Evolutionary conservation across 2,797 vertebrate genomes (phyloP).

Genomic region (Stomatorhinus walkeri): DNA sequence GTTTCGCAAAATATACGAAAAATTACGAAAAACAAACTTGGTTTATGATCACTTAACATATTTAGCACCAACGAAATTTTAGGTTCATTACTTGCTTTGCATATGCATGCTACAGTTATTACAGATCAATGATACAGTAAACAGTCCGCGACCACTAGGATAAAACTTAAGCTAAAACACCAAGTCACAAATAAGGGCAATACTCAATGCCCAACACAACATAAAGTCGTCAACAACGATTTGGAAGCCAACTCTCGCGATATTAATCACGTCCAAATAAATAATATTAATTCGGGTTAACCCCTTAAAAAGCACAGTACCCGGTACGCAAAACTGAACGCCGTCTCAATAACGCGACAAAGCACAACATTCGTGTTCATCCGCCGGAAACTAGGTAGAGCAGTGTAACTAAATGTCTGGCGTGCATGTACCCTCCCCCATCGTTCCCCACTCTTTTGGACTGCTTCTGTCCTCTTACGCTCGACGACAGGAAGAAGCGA

Average conservation of each 20-base stretch:
- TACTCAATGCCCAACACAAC: not conserved
- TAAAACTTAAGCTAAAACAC: not conserved
- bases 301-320: not conserved
- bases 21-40: not conserved
- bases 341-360: not conserved
- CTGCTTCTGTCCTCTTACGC: constrained; percentile 10
- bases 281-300: not conserved
- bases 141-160: not conserved
- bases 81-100: not conserved
- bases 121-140: not conserved
- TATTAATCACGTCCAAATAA: not conserved
- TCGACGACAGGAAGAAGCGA: constrained; percentile 15
- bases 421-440: constrained; percentile 17
- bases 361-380: not conserved
- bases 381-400: not conserved
- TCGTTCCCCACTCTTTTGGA: constrained; percentile 5
- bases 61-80: not conserved
- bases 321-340: not conserved
- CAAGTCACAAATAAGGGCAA: not conserved
- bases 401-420: not conserved
- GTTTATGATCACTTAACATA: not conserved
- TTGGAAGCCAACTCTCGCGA: not conserved
- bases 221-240: not conserved
- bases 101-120: not conserved
- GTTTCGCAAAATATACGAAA: not conserved